Evolutionary conservation across 1,140 invertebrate genomes (phyloP).

Genomic region (Aphaenogaster rudis): DNA sequence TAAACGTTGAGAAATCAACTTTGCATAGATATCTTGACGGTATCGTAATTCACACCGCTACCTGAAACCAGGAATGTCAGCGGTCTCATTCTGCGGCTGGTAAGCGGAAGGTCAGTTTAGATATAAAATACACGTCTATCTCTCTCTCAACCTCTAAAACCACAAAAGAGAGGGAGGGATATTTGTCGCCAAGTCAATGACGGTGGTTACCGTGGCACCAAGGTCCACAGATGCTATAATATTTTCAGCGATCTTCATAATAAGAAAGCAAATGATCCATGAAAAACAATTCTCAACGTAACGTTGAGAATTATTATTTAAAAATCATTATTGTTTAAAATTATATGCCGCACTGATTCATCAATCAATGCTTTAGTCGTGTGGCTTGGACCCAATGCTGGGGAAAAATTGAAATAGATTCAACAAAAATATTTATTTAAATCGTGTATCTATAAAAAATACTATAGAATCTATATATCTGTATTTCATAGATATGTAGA

Average conservation of each 20-base stretch:
- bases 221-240: background rate
- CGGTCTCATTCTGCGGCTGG: background rate
- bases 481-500: too few relatives aligned
- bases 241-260: background rate
- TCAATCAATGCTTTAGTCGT: too few relatives aligned
- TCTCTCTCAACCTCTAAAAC: background rate
- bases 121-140: constrained; percentile 14
- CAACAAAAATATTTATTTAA: too few relatives aligned
- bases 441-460: too few relatives aligned
- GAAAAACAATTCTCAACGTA: background rate
- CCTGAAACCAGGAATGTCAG: constrained; percentile 1
- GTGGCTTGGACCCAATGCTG: too few relatives aligned
- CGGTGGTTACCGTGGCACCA: background rate
- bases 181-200: background rate
- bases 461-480: too few relatives aligned
- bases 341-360: background rate
- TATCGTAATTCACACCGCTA: background rate
- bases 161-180: constrained; percentile 18
- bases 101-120: background rate
- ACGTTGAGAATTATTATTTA: background rate
- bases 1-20: background rate
- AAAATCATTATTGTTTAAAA: background rate
- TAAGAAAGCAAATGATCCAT: background rate
- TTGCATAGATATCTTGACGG: background rate
- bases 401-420: too few relatives aligned